Evolutionary conservation across 2,888 invertebrate genomes (phyloP).

Genomic region (Emmelina monodactyla): DNA sequence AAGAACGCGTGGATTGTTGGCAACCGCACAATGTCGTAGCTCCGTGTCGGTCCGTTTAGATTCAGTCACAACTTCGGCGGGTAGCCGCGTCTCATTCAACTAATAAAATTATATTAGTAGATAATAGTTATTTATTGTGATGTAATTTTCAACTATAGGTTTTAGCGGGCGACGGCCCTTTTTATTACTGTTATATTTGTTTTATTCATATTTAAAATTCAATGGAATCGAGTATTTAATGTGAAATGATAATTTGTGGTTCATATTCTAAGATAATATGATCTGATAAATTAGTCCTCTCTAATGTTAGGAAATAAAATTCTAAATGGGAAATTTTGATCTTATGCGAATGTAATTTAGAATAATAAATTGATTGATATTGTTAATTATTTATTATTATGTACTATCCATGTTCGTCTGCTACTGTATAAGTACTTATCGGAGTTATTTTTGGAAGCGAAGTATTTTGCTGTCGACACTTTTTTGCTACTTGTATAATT

Average conservation of each 20-base stretch:
- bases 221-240: constrained; percentile 16
- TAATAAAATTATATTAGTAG: constrained; percentile 29
- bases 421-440: constrained; percentile 41
- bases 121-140: constrained; percentile 57
- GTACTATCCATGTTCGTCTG: constrained; percentile 33
- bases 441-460: constrained; percentile 29
- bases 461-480: constrained; percentile 26
- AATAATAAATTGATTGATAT: constrained; percentile 43
- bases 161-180: constrained; percentile 27
- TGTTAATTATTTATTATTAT: constrained; percentile 25
- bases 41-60: no score
- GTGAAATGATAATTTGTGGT: constrained; percentile 25
- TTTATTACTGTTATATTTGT: constrained; percentile 25
- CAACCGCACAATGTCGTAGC: no score
- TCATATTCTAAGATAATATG: constrained; percentile 38
- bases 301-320: constrained; percentile 32
- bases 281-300: constrained; percentile 25
- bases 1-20: no score
- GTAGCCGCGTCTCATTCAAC: constrained; percentile 18
- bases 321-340: constrained; percentile 41
- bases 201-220: constrained; percentile 19
- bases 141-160: constrained; percentile 42
- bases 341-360: constrained; percentile 35
- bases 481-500: constrained; percentile 28
- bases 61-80: no score